Percentiles rank a stretch among this genome's conserved stretches.
Conservation (phyloP, 2,888 invertebrate genomes). For the Prosapia bicincta region DNA sequence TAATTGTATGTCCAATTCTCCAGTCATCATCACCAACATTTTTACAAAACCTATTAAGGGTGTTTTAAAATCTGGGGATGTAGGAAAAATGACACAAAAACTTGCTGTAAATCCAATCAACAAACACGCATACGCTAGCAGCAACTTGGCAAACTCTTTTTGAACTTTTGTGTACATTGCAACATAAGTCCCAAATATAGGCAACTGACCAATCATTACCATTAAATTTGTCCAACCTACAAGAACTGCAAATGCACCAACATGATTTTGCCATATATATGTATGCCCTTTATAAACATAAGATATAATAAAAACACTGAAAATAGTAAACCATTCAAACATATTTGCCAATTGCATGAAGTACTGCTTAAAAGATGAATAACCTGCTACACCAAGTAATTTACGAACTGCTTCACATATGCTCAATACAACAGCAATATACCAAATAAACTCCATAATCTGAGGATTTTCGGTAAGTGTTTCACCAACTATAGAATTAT, state of each 20-base stretch:
- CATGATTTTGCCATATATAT: constrained; percentile 82
- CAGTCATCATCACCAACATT: constrained; percentile 86
- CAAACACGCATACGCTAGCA: constrained; percentile 80
- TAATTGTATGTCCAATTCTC: constrained; percentile 74
- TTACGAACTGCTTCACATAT: constrained; percentile 77
- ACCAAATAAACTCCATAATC: constrained; percentile 60
- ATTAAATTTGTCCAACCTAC: constrained; percentile 88
- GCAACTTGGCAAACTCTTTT: constrained; percentile 81
- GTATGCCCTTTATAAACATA: constrained; percentile 73
- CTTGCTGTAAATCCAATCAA: constrained; percentile 83
- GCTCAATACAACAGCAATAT: constrained; percentile 73
- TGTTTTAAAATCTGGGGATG: constrained; percentile 76
- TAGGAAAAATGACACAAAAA: constrained; percentile 84
- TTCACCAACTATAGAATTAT: constrained; percentile 72
- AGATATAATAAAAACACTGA: constrained; percentile 78
- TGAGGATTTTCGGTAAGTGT: constrained; percentile 70
- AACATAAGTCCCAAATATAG: constrained; percentile 84
- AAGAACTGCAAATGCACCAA: constrained; percentile 80
- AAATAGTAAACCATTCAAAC: constrained; percentile 83
- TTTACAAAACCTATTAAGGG: constrained; percentile 82
- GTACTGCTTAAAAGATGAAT: constrained; percentile 76
- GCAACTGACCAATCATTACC: constrained; percentile 86
- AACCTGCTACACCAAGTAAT: constrained; percentile 76
- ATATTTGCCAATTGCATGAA: constrained; percentile 80
- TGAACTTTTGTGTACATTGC: constrained; percentile 89